Evolutionary conservation across 2,113 vertebrate genomes (phyloP).

Genomic region (Tyrannus savana): DNA sequence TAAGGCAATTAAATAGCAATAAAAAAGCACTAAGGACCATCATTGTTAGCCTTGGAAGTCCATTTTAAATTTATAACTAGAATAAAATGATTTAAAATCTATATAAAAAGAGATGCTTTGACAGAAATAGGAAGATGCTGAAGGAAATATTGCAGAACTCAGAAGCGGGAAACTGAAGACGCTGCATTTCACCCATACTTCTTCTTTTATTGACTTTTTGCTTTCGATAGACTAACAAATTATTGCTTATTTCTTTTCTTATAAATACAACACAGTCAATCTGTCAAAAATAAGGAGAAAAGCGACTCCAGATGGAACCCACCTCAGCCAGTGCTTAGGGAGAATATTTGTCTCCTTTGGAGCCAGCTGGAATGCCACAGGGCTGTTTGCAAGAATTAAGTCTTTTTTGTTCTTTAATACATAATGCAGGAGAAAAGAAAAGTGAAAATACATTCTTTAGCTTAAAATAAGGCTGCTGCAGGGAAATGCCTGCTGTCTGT

Average conservation of each 20-base stretch:
- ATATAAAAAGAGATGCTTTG: background rate
- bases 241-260: background rate
- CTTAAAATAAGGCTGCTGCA: background rate
- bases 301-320: background rate
- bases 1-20: constrained; percentile 10
- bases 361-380: background rate
- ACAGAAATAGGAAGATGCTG: background rate
- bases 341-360: background rate
- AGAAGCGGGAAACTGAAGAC: background rate
- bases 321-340: background rate
- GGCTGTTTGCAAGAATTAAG: background rate
- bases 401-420: background rate
- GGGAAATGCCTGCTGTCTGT: background rate
- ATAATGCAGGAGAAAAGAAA: background rate
- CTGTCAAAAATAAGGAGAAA: background rate
- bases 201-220: background rate
- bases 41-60: background rate
- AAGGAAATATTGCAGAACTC: background rate
- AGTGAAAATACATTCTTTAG: background rate
- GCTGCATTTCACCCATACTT: background rate
- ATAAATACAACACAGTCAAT: background rate
- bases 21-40: background rate
- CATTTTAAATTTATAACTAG: background rate
- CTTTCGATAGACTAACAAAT: background rate
- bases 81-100: constrained; percentile 8